Percentiles rank a stretch among this genome's conserved stretches.
Evolutionary conservation across 2,113 vertebrate genomes (phyloP).

Genomic region (Malaclemys terrapin): DNA sequence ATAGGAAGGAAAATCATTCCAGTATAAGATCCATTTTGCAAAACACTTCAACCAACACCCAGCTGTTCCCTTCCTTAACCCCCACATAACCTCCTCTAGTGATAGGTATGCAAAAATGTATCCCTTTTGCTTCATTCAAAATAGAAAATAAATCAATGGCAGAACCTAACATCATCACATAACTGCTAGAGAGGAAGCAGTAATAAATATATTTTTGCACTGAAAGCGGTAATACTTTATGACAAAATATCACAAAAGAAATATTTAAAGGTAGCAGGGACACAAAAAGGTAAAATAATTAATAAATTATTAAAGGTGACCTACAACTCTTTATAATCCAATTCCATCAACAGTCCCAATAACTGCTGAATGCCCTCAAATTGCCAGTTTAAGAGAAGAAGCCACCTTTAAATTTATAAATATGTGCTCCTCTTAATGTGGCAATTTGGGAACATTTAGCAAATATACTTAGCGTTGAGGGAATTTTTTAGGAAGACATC

Average conservation of each 20-base stretch:
- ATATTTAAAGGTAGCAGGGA: slow-evolving; percentile 65
- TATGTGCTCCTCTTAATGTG: not conserved
- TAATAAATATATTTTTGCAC: slow-evolving; percentile 44
- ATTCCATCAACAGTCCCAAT: slow-evolving; percentile 18
- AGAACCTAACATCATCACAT: slow-evolving; percentile 14
- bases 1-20: not conserved
- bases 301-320: slow-evolving; percentile 54
- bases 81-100: rapidly evolving
- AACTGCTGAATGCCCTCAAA: slow-evolving; percentile 24
- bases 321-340: slow-evolving; percentile 51
- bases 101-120: not conserved
- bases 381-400: slow-evolving; percentile 28
- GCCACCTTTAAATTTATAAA: not conserved
- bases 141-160: not conserved
- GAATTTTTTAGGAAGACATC: not conserved
- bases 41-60: not conserved
- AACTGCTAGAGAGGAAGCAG: slow-evolving; percentile 17
- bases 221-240: slow-evolving; percentile 34
- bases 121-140: not conserved
- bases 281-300: slow-evolving; percentile 62
- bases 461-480: not conserved
- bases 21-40: not conserved
- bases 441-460: not conserved
- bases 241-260: slow-evolving; percentile 64
- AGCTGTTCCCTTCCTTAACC: not conserved